A percentile compares a stretch with the other conserved stretches of the same genome.
Evolutionary conservation across 1,140 invertebrate genomes (phyloP).

Genomic region (Brachionus sp.): DNA sequence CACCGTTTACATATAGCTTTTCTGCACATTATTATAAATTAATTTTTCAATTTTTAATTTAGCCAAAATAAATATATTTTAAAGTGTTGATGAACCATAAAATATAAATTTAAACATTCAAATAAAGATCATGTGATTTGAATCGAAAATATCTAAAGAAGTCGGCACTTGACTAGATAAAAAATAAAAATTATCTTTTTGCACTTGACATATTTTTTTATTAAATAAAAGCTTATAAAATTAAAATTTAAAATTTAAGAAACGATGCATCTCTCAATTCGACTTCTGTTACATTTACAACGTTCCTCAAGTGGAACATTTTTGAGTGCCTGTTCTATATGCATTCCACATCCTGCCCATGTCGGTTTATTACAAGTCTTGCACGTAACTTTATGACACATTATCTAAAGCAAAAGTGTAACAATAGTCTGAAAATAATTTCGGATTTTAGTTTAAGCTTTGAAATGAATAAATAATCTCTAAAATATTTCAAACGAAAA

Average conservation of each 20-base stretch:
- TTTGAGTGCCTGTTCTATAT: constrained; percentile 36
- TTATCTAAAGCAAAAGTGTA: not conserved
- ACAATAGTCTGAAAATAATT: not conserved
- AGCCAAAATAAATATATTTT: not conserved
- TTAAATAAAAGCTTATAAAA: not conserved
- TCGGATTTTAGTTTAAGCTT: not conserved
- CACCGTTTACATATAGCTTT: constrained; percentile 17
- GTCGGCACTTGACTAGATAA: not conserved
- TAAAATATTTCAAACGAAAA: not conserved
- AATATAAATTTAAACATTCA: not conserved
- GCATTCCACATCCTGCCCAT: constrained; percentile 44
- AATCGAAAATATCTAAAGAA: not conserved
- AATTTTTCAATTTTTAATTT: not conserved
- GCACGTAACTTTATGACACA: constrained; percentile 43
- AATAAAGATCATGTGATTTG: not conserved
- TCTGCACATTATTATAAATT: constrained; percentile 4
- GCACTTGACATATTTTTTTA: not conserved
- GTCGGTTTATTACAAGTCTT: constrained; percentile 35
- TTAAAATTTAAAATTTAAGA: not conserved
- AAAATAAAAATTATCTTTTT: not conserved
- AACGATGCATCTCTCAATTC: constrained; percentile 29
- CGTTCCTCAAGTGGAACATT: constrained; percentile 33
- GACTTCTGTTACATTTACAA: constrained; percentile 21
- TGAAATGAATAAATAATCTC: not conserved
- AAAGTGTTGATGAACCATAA: not conserved